phyloP scores from a whole-genome alignment of 2,888 invertebrate species.

The Agriotes lineatus region DNA sequence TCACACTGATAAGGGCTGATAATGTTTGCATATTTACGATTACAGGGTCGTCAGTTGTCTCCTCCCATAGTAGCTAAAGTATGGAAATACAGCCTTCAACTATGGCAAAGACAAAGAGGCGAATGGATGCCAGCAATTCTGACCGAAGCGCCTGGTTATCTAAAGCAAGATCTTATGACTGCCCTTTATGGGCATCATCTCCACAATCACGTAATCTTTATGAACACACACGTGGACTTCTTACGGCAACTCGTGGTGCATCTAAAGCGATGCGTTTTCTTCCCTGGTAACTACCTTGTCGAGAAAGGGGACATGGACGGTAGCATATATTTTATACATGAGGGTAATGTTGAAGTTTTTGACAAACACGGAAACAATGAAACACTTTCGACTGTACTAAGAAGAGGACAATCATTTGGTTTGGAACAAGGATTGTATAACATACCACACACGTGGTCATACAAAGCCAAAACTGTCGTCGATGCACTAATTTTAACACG shows the following conservation, averaged over 20 bases:
- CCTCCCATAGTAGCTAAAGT: slow-evolving; percentile 65
- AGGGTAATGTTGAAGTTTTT: slow-evolving; percentile 65
- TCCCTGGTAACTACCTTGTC: slow-evolving; percentile 69
- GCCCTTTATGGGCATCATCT: slow-evolving; percentile 68
- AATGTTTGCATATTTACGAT: neutral
- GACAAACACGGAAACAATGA: slow-evolving; percentile 40
- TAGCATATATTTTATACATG: slow-evolving; percentile 70
- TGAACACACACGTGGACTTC: slow-evolving; percentile 67
- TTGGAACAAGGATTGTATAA: slow-evolving; percentile 48
- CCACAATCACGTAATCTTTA: slow-evolving; percentile 67
- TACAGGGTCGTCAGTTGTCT: slow-evolving; percentile 50
- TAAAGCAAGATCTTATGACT: slow-evolving; percentile 66
- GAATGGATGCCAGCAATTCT: slow-evolving; percentile 64
- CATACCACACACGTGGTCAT: slow-evolving; percentile 45
- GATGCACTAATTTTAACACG: slow-evolving; percentile 46
- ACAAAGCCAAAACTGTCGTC: slow-evolving; percentile 47
- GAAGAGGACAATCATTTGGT: slow-evolving; percentile 49
- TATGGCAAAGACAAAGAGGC: slow-evolving; percentile 70
- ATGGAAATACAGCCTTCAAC: slow-evolving; percentile 69
- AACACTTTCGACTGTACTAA: neutral
- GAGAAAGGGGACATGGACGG: slow-evolving; percentile 69
- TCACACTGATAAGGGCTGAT: neutral
- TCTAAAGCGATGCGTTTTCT: slow-evolving; percentile 69
- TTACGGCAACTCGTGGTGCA: slow-evolving; percentile 68
- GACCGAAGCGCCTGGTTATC: slow-evolving; percentile 44